phyloP scores from a whole-genome alignment of 2,113 vertebrate genomes.

The Brachirus orientalis region DNA sequence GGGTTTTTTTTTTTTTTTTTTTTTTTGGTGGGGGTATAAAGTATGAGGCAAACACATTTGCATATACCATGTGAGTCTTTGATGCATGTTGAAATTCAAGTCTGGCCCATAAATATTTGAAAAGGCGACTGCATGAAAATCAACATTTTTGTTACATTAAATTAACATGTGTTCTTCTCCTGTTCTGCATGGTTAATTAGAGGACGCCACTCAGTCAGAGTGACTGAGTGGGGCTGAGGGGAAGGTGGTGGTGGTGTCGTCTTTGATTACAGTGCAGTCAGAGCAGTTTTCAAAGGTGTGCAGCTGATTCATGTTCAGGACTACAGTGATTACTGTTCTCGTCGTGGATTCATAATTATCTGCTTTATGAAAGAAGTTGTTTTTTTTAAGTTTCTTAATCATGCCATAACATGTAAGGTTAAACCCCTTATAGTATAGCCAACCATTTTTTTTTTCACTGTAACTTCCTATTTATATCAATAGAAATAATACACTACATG shows the following conservation, averaged over 20 bases:
- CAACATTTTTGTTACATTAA: slow-evolving; percentile 90
- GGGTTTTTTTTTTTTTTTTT: slow-evolving; percentile 49
- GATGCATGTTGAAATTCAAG: slow-evolving; percentile 84
- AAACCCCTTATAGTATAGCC: no score
- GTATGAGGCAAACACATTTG: slow-evolving; percentile 78
- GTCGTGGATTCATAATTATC: slow-evolving; percentile 17
- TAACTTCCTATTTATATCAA: no score
- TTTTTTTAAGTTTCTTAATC: no score
- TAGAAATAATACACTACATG: no score
- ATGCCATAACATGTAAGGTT: no score
- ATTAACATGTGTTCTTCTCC: slow-evolving; percentile 87
- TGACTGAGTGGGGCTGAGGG: slow-evolving; percentile 16
- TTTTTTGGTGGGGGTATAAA: slow-evolving; percentile 61
- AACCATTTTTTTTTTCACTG: no score
- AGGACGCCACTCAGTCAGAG: slow-evolving; percentile 72
- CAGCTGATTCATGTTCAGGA: slow-evolving; percentile 55
- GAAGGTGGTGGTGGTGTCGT: not conserved
- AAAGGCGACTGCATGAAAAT: slow-evolving; percentile 84
- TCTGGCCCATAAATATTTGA: slow-evolving; percentile 86
- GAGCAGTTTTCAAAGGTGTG: slow-evolving; percentile 62
- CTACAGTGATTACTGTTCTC: slow-evolving; percentile 35
- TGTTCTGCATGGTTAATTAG: slow-evolving; percentile 84
- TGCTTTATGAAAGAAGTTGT: not conserved
- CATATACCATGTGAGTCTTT: slow-evolving; percentile 83
- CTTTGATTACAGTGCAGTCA: slow-evolving; percentile 60